Conservation (phyloP, 2,797 vertebrate genomes). For the Schizopygopsis pylzovi region DNA sequence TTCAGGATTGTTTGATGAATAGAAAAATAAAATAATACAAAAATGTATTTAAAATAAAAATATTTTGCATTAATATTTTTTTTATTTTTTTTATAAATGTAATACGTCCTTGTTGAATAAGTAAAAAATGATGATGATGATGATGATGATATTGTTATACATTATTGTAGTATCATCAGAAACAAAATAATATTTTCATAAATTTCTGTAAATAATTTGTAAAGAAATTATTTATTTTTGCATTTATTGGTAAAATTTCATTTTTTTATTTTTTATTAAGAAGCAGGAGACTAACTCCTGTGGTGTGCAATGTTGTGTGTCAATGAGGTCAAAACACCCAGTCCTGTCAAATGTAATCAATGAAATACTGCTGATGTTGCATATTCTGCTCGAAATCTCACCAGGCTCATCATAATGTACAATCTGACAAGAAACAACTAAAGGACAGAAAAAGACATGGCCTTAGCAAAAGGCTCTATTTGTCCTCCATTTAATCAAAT, state of each 20-base stretch:
- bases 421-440: not conserved
- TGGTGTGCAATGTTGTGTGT: not conserved
- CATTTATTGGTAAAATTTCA: not conserved
- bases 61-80: no score
- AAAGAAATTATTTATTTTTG: not conserved
- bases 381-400: not conserved
- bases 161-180: not conserved
- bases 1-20: not conserved
- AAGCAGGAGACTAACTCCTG: not conserved
- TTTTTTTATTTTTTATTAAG: not conserved
- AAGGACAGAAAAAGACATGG: not conserved
- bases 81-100: not conserved
- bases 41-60: not conserved
- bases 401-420: not conserved
- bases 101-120: not conserved
- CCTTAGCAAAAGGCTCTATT: not conserved
- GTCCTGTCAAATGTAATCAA: not conserved
- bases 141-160: not conserved
- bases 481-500: not conserved
- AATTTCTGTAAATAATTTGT: not conserved
- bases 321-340: not conserved
- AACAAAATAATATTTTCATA: not conserved
- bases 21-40: not conserved
- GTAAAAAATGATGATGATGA: not conserved
- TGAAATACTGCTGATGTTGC: not conserved